Evolutionary conservation across 2,888 invertebrate species (phyloP), one percentile per base, ranked within the genome.

Genomic region (Polyommatus iphigenia): DNA sequence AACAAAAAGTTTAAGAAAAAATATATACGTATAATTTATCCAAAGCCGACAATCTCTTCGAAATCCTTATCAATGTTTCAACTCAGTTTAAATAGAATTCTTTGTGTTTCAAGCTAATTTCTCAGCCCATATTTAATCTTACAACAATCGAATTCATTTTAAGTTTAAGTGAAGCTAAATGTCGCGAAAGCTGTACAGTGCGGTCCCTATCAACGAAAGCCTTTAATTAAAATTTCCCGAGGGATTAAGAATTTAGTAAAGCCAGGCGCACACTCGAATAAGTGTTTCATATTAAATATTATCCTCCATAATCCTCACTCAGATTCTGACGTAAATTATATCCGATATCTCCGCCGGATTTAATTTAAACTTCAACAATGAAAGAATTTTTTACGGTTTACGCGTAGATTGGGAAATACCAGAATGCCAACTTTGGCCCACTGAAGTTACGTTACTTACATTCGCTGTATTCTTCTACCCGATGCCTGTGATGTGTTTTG

Each of bases 201-300:
- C 54, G 67, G 29, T 67, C 18, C 0, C 10, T 62, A 67, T 67
- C 67, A 67, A 67, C 67, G 29, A 67, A 67, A 67, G 67, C 15
- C 67, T 67, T 67, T 67, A 67, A 67, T 67, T 67, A 67, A 67
- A 67, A 32, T 67, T 32, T 67, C 67, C 67, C 15, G 7, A 18
- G 32, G 67, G 67, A 67, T 67, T 67, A 67, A 67, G 67, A 29
- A 67, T 67, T 15, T 67, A 32, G 18, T 67, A 29, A 32, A 67
- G 67, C 62, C 80, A 79, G 78, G 77, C 67, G 77, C 77, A 71
- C 15, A 73, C 62, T 20, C 59, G 73, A 72, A 78, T 75, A 20
- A 75, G 54, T 75, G 32, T 57, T 77, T 36, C 15, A 32, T 67
- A 67, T 32, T 67, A 67, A 67, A 67, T 32, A 67, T 32, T 32